Evolutionary conservation across 2,888 invertebrate genomes (phyloP), one percentile per base, ranked within the genome.

Genomic region (Melitaea athalia): DNA sequence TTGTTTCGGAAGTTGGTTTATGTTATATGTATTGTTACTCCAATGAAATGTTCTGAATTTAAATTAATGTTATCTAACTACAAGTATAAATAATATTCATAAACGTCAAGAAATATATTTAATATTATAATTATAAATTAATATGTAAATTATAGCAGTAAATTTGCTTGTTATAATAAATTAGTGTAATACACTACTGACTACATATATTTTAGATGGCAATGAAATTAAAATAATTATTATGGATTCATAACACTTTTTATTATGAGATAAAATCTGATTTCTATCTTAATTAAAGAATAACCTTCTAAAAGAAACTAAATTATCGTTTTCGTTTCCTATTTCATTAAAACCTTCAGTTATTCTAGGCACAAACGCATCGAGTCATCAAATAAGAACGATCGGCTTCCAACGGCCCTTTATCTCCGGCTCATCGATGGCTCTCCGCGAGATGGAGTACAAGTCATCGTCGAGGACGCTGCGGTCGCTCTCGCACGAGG

Each of bases 401-500:
- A 93, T 96, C 77, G 95, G 96, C 45, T 91, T 96, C 80, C 96
- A 96, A 81, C 94, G 97, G 76, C 95, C 96, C 64, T 84, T 88
- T 72, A 83, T 91, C 50, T 79, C 88, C 94, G 95, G 90, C 86
- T 95, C 86, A 88, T 95, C 88, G 11, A 78, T 91, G 67, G 82
- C 87, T 3, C 81, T 91, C 3, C 82, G 91, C 1, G 91, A 91
- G 49, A 85, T 89, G 80, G 97, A 97, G 77, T 95, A 95, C 85
- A 94, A 97, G 80, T 82, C 79, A 43, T 81, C 88, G 3, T 74
- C 84, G 61, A 94, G 96, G 76, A 95, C 94, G 77, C 92, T 94
- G 68, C 92, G 94, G 72, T 91, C 94, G 72, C 89, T 94, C 43
- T 87, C 90, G 8, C 91, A 92, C 61, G 93, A 93, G 67, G 95